Evolutionary conservation across 2,113 vertebrate species (phyloP).

Genomic region (Ameiurus melas): DNA sequence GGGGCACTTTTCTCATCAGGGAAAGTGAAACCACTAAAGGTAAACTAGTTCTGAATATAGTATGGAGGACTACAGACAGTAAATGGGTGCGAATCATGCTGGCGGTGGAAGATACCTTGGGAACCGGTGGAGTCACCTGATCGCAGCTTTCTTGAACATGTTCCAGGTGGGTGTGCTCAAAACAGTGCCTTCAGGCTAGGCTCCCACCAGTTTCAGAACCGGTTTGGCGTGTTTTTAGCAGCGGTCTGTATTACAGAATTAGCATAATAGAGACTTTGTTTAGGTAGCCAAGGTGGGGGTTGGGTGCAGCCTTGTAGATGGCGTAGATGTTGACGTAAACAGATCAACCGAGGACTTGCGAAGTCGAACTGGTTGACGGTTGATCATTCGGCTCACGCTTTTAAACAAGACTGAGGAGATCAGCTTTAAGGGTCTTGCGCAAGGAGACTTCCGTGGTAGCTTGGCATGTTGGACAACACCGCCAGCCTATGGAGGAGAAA

Average conservation of each 20-base stretch:
- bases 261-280: constrained; percentile 13
- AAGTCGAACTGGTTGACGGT: neutral
- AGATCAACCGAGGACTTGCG: neutral
- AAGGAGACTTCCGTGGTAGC: too few relatives aligned
- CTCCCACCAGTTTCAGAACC: neutral
- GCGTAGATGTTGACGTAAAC: constrained; percentile 1
- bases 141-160: neutral
- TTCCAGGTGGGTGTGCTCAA: neutral
- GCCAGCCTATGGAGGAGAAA: neutral
- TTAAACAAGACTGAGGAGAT: neutral
- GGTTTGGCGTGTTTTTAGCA: constrained; percentile 32
- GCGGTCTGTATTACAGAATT: constrained; percentile 27
- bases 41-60: constrained; percentile 62
- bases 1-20: constrained; percentile 98
- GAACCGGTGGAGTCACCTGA: neutral
- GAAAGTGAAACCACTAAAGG: constrained; percentile 99
- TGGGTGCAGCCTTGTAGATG: constrained; percentile 3
- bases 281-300: neutral
- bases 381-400: neutral
- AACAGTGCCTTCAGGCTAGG: neutral
- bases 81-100: neutral
- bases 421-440: neutral
- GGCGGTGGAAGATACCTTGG: neutral
- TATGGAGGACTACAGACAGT: neutral
- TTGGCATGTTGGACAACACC: neutral